These are phyloP conservation scores for Pseudonaja textilis DNA, from an alignment of 2,113 vertebrate species.

Conservation along the genomic window DNA sequence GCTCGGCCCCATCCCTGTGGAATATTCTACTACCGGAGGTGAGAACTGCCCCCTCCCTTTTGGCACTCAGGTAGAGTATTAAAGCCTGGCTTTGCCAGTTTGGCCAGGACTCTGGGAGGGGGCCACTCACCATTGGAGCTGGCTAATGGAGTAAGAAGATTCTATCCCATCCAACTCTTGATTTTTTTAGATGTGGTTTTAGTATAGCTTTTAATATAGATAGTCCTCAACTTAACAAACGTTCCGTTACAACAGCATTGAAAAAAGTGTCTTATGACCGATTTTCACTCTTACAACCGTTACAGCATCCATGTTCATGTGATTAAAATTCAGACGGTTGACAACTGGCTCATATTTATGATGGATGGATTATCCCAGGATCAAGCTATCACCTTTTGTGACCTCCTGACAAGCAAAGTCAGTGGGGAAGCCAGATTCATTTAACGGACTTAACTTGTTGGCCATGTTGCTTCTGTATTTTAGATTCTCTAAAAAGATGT, in stretches of 20 bases:
- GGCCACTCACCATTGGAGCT: background rate
- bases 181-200: background rate
- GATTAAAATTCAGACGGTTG: background rate
- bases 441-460: background rate
- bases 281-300: background rate
- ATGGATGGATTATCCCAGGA: background rate
- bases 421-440: background rate
- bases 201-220: background rate
- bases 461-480: background rate
- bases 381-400: background rate
- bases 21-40: too few relatives aligned
- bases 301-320: background rate
- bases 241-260: background rate
- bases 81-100: background rate
- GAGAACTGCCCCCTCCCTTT: background rate
- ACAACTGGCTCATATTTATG: background rate
- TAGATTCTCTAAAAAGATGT: background rate
- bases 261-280: background rate
- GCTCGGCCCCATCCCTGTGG: too few relatives aligned
- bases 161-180: background rate
- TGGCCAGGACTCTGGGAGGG: too few relatives aligned
- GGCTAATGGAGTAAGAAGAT: background rate
- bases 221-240: background rate
- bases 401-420: background rate
- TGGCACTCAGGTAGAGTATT: background rate